phyloP scores from a whole-genome alignment of 2,888 invertebrate genomes.

The Nomada ruficornis region DNA sequence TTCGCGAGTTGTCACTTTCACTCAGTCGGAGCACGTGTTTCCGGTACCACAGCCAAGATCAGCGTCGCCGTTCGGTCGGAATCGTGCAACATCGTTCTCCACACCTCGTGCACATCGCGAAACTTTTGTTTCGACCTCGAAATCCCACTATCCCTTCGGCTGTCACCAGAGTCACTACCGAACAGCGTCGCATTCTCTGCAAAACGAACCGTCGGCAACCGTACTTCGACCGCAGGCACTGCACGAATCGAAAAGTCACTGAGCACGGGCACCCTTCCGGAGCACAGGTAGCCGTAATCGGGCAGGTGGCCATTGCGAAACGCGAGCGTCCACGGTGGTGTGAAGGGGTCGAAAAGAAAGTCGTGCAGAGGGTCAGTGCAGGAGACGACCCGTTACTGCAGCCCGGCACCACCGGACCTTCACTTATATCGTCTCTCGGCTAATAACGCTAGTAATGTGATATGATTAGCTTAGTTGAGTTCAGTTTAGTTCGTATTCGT shows the following conservation, averaged over 20 bases:
- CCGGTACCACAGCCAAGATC: conserved; percentile 19
- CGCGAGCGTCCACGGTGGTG: neutral
- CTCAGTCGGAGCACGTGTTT: conserved; percentile 41
- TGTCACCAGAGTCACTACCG: no score
- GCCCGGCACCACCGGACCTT: conserved; percentile 82
- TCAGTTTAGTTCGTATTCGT: conserved; percentile 84
- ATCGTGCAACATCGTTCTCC: conserved; percentile 50
- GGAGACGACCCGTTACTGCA: conserved; percentile 83
- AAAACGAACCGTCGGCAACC: no score
- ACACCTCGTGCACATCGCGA: conserved; percentile 6
- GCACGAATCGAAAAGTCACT: no score
- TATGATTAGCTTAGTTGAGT: conserved; percentile 84
- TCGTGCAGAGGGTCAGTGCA: conserved; percentile 81
- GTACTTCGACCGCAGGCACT: no score
- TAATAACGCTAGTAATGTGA: conserved; percentile 84
- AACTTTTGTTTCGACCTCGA: neutral
- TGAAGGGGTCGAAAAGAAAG: conserved; percentile 64
- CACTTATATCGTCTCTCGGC: conserved; percentile 84
- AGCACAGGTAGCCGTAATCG: no score
- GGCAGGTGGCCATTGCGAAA: neutral
- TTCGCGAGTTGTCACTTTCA: conserved; percentile 39
- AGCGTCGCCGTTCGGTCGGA: conserved; percentile 43
- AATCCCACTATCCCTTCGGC: neutral
- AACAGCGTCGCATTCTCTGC: no score
- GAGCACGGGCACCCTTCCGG: no score